These are phyloP conservation scores for Rambutsinella grinnellia DNA, from an alignment of 2,888 invertebrate genomes.

Conservation along the genomic window DNA sequence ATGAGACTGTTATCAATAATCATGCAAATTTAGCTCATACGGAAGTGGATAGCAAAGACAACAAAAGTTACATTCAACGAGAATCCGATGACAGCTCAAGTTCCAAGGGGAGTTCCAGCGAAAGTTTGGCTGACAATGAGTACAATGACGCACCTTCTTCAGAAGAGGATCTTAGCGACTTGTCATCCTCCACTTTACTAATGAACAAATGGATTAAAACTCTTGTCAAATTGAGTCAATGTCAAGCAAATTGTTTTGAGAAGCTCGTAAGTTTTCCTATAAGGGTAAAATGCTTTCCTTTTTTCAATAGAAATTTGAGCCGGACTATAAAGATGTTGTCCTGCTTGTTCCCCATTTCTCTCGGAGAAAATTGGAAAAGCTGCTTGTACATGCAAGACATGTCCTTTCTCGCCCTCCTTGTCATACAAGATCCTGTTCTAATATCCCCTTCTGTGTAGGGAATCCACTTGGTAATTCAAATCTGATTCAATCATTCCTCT, in stretches of 20 bases:
- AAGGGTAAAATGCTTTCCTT: background rate
- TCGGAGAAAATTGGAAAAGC: background rate
- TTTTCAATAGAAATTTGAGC: background rate
- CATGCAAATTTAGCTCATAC: constrained; percentile 34
- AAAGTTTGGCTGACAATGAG: constrained; percentile 1
- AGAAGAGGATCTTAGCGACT: constrained; percentile 1
- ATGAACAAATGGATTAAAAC: constrained; percentile 53
- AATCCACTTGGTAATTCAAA: constrained; percentile 31
- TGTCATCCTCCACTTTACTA: constrained; percentile 11
- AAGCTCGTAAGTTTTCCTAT: background rate
- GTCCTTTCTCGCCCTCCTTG: constrained; percentile 14
- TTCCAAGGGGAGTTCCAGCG: constrained; percentile 27
- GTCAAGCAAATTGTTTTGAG: constrained; percentile 49
- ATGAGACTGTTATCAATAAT: constrained; percentile 45
- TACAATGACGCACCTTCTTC: constrained; percentile 1
- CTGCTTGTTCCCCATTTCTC: background rate
- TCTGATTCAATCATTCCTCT: constrained; percentile 40
- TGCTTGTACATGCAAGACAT: background rate
- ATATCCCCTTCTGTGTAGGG: background rate
- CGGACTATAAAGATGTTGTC: background rate
- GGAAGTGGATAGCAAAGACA: constrained; percentile 8
- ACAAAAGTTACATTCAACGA: background rate
- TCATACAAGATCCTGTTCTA: too few species aligned
- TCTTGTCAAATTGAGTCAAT: constrained; percentile 52
- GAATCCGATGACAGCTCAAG: constrained; percentile 6